phyloP scores from a whole-genome alignment of 2,113 vertebrate genomes.

The Corythaeola cristata region DNA sequence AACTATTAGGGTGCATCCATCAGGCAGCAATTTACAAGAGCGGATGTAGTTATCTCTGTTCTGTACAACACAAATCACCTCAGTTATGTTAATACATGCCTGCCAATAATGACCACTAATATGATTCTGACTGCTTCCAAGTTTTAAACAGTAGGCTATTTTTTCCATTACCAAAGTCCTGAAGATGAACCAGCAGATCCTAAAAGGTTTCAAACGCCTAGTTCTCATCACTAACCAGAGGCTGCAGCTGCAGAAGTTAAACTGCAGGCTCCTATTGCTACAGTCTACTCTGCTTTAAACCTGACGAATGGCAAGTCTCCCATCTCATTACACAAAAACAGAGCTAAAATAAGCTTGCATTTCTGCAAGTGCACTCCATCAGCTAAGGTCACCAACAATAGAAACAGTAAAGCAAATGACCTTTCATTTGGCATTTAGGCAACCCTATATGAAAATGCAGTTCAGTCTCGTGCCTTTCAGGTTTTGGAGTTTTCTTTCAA shows the following conservation, averaged over 20 bases:
- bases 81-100: conserved; percentile 12
- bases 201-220: not conserved
- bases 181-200: not conserved
- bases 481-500: not conserved
- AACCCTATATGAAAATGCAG: not conserved
- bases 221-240: not conserved
- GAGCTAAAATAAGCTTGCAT: not conserved
- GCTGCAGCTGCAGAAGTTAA: conserved; percentile 5
- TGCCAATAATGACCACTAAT: not conserved
- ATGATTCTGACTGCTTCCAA: not conserved
- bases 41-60: conserved; percentile 99
- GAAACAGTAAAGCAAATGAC: conserved; percentile 1
- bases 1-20: conserved; percentile 85
- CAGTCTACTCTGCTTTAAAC: not conserved
- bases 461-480: not conserved
- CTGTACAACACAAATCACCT: conserved; percentile 75
- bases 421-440: not conserved
- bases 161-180: not conserved
- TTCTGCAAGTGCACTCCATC: not conserved
- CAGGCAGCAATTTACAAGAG: conserved; percentile 84
- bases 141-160: not conserved
- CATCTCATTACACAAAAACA: not conserved
- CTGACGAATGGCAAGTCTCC: not conserved
- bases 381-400: not conserved
- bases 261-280: not conserved